Conservation (phyloP, 2,888 invertebrate genomes). For the Lathronympha strigana region DNA sequence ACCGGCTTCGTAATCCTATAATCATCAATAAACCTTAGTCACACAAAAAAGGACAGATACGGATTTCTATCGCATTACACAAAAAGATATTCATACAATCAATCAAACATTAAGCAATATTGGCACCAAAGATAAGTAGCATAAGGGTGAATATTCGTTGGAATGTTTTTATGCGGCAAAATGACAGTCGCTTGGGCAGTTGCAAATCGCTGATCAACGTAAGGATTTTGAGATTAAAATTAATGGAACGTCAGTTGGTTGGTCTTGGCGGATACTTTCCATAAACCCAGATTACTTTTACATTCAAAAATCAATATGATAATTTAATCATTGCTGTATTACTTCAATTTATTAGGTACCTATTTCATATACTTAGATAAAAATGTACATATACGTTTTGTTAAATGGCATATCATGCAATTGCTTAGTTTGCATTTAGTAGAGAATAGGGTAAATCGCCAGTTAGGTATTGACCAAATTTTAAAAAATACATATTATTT, state of each 20-base stretch:
- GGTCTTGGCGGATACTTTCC: slow-evolving; percentile 46
- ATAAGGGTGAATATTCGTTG: slow-evolving; percentile 55
- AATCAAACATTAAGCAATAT: slow-evolving; percentile 13
- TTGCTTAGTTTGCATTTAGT: no score
- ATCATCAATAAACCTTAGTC: slow-evolving; percentile 79
- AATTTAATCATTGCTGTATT: no score
- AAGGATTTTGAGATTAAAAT: slow-evolving; percentile 69
- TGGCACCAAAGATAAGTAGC: slow-evolving; percentile 35
- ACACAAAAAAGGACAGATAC: slow-evolving; percentile 58
- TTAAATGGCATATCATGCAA: no score
- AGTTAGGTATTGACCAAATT: no score
- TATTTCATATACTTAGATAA: no score
- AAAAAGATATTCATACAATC: slow-evolving; percentile 41
- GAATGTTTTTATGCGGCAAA: slow-evolving; percentile 2
- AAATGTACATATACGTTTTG: no score
- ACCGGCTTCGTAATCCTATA: slow-evolving; percentile 73
- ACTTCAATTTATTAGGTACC: no score
- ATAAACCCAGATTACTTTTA: slow-evolving; percentile 3
- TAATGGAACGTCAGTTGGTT: slow-evolving; percentile 72
- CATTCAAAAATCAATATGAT: no score
- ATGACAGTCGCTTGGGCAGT: slow-evolving; percentile 43
- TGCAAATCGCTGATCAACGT: slow-evolving; percentile 66
- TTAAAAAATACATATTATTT: no score
- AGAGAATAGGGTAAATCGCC: no score
- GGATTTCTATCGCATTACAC: slow-evolving; percentile 60